These are phyloP conservation scores for Drosophila vallismaia DNA, from an alignment of 2,888 invertebrate species.

Conservation along the genomic window DNA sequence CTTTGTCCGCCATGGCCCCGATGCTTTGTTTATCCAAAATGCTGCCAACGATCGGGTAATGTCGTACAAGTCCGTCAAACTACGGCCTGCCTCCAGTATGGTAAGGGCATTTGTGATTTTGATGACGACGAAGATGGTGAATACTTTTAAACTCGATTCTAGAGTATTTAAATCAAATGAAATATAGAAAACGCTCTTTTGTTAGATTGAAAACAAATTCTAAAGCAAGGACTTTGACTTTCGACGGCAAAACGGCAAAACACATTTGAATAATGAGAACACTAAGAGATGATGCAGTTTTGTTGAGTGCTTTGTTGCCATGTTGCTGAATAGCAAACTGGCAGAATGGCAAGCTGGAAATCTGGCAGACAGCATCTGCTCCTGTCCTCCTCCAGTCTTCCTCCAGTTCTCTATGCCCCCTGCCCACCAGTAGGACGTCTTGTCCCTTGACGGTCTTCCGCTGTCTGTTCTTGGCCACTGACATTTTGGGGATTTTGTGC, in stretches of 20 bases:
- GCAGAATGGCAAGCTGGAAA: conserved; percentile 9
- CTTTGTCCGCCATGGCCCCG: background rate
- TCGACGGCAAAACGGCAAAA: conserved; percentile 26
- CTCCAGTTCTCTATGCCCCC: conserved; percentile 23
- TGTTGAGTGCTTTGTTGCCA: conserved; percentile 40
- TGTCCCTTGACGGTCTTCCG: conserved; percentile 44
- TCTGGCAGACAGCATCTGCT: conserved; percentile 39
- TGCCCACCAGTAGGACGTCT: conserved; percentile 30
- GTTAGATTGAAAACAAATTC: background rate
- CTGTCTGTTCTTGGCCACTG: conserved; percentile 52
- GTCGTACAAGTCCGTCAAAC: background rate
- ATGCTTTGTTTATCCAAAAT: background rate
- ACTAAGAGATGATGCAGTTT: conserved; percentile 51
- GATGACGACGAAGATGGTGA: background rate
- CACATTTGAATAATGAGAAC: conserved; percentile 71
- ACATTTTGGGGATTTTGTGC: conserved; percentile 70
- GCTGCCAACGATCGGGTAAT: background rate
- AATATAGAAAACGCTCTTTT: too few relatives aligned
- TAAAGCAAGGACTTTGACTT: conserved; percentile 4
- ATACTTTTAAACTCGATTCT: background rate
- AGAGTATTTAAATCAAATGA: background rate
- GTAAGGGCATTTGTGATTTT: background rate
- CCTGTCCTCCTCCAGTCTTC: conserved; percentile 21
- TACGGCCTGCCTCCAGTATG: background rate
- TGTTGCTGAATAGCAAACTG: conserved; percentile 30